These are phyloP conservation scores for Gymnodraco acuticeps DNA, from an alignment of 2,797 vertebrate genomes.

Conservation along the genomic window DNA sequence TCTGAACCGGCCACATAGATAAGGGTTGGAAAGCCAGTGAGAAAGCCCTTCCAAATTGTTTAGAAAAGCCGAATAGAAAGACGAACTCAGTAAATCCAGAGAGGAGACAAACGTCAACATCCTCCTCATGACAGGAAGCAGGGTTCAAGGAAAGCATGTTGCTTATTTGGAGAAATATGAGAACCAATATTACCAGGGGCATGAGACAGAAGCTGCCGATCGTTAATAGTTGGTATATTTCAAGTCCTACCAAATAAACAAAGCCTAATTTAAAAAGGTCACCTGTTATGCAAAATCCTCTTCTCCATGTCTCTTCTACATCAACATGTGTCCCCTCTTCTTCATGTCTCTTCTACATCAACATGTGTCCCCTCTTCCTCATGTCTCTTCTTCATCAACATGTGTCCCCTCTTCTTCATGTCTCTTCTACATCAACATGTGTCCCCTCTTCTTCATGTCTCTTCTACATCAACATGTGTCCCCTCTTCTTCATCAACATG, in stretches of 20 bases:
- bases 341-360: no score
- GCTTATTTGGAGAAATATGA: background rate
- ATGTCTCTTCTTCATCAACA: no score
- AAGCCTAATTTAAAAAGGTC: no score
- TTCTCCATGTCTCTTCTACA: no score
- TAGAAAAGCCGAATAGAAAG: constrained; percentile 8
- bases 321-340: no score
- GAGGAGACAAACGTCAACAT: constrained; percentile 17
- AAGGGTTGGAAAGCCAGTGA: background rate
- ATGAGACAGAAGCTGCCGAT: background rate
- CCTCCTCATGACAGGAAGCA: constrained; percentile 21
- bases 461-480: no score
- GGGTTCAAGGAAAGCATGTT: constrained; percentile 5
- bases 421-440: no score
- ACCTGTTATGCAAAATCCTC: no score
- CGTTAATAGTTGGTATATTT: background rate
- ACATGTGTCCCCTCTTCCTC: no score
- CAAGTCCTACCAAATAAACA: background rate
- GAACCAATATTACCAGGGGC: background rate
- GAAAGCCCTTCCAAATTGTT: constrained; percentile 2
- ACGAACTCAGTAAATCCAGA: background rate
- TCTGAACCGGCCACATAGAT: background rate
- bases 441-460: no score
- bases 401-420: no score
- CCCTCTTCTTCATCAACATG: no score